Evolutionary conservation across 2,113 vertebrate species (phyloP).

Genomic region (Cyprinus carpio): DNA sequence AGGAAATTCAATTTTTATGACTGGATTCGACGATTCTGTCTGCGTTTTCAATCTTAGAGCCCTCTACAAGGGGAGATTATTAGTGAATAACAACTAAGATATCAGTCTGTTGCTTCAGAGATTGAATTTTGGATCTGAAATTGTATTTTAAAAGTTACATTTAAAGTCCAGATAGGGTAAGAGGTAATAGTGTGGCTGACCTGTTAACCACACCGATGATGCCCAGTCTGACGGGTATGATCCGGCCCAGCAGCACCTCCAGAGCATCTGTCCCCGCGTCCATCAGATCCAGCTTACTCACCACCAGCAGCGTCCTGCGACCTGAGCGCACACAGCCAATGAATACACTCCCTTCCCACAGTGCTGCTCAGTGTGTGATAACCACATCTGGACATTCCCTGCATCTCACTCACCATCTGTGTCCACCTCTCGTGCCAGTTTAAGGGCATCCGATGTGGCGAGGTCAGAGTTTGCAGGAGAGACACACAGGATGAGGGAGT

Average conservation of each 20-base stretch:
- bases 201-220: slow-evolving; percentile 84
- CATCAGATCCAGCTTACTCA: slow-evolving; percentile 84
- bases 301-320: slow-evolving; percentile 77
- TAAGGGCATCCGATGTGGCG: slow-evolving; percentile 79
- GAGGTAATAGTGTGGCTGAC: slow-evolving; percentile 59
- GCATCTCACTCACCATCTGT: slow-evolving; percentile 73
- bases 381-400: background rate
- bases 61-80: background rate
- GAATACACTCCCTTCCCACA: background rate
- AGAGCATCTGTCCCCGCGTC: slow-evolving; percentile 81
- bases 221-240: slow-evolving; percentile 81
- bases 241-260: slow-evolving; percentile 80
- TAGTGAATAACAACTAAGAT: background rate
- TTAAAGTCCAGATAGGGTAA: background rate
- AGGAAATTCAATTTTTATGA: no score
- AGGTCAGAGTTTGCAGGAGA: slow-evolving; percentile 82
- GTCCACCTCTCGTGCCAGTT: slow-evolving; percentile 80
- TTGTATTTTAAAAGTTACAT: background rate
- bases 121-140: background rate
- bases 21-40: no score
- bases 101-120: background rate
- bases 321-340: slow-evolving; percentile 63
- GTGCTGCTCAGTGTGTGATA: background rate
- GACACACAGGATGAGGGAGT: slow-evolving; percentile 78
- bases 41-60: no score